Evolutionary conservation across 1,140 invertebrate species (phyloP).

Genomic region (Lasaia peninsularis): DNA sequence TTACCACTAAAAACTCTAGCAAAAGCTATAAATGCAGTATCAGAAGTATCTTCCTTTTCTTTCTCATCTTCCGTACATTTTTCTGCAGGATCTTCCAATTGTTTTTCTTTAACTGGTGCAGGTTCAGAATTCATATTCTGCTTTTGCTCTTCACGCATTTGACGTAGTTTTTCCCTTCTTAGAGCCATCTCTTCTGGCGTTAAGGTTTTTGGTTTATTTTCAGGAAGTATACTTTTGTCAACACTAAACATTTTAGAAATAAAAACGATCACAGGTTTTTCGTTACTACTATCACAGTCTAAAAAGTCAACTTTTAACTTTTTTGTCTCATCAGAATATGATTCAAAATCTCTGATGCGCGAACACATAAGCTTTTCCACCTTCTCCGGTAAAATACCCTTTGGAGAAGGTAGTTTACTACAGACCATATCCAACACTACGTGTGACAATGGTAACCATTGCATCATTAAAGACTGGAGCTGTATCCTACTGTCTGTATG

Average conservation of each 20-base stretch:
- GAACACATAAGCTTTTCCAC: conserved; percentile 86
- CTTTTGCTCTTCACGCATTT: conserved; percentile 79
- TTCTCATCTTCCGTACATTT: conserved; percentile 49
- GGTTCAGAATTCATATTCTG: conserved; percentile 74
- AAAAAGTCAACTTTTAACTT: conserved; percentile 87
- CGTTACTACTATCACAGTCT: conserved; percentile 81
- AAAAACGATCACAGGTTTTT: conserved; percentile 90
- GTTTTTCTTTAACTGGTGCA: conserved; percentile 71
- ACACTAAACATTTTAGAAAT: conserved; percentile 97
- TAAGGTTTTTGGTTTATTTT: conserved; percentile 85
- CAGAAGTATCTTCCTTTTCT: conserved; percentile 65
- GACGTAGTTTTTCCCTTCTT: conserved; percentile 83
- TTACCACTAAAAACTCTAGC: conserved; percentile 95
- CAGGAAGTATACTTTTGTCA: conserved; percentile 83
- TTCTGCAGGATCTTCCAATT: conserved; percentile 49
- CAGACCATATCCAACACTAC: conserved; percentile 90
- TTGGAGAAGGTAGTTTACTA: conserved; percentile 88
- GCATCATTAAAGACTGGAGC: conserved; percentile 88
- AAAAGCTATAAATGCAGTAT: conserved; percentile 93
- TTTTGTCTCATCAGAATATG: conserved; percentile 84
- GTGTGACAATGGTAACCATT: conserved; percentile 93
- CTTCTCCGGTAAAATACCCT: conserved; percentile 87
- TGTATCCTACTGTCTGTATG: conserved; percentile 87
- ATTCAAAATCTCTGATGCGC: conserved; percentile 82
- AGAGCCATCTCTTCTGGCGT: conserved; percentile 86